Base-by-base conservation (phyloP, 2,797 vertebrate genomes). In the Myotis vivesi region DNA sequence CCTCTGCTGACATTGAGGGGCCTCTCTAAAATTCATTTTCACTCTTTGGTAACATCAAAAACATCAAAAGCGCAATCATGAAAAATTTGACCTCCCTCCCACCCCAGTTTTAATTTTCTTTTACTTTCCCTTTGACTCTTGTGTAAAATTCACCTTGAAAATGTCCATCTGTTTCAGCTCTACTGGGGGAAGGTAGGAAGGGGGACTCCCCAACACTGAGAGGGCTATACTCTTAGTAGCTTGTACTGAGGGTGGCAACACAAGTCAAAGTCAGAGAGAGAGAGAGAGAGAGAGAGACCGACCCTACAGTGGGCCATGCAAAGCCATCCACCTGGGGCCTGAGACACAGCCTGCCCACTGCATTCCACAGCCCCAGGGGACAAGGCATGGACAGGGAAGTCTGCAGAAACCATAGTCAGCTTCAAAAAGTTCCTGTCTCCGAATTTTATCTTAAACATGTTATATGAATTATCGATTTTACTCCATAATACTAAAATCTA, bases 401-500 rank as follows among this genome's bases (percentile, higher is more conserved):
- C 2, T 55, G 41, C 8, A 87, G 71, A 93, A 23, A 55, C 41
- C 36, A 9, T 5, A 62, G 10, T 2, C 46, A 73, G 33, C 4
- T 38, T 25, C 22, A 13, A 69, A 46, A 0, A 83, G 44, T 13
- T 64, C 30, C 38, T 62, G 8, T n/a, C 20, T 91, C 75, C 25
- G 20, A 25, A 66, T 92, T 95, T 89, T 36, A 73, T 89, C 87
- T 86, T 89, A 38, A 72, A 89, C 86, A 92, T 72, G 23, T 51
- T 38, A 64, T 69, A 33, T 66, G 13, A 91, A 53, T 68, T 92
- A 33, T 89, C 83, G 9, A 41, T 82, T 84, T 12, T 41, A 57
- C 5, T 79, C 15, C 16, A 73, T 46, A 17, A 38, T 62, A 33
- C 22, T 28, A 49, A 36, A 85, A 59, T 69, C 36, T 51, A 53